Evolutionary conservation across 2,888 invertebrate genomes (phyloP).

Genomic region (Tetranychus piercei): DNA sequence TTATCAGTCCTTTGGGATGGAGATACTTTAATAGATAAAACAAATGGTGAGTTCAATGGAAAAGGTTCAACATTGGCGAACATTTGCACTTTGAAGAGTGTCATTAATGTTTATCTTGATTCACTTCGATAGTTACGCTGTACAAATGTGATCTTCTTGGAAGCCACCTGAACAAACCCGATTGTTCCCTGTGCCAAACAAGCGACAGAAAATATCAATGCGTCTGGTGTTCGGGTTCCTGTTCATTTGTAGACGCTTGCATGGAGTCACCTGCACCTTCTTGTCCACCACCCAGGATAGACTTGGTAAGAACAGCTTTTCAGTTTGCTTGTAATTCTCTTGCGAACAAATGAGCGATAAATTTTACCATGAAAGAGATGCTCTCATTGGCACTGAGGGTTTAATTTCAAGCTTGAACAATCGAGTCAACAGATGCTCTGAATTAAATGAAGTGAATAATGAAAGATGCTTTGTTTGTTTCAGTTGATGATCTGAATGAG

Average conservation of each 20-base stretch:
- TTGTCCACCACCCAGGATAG: constrained; percentile 75
- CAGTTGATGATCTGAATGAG: background rate
- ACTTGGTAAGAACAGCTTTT: constrained; percentile 51
- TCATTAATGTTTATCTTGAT: too few relatives aligned
- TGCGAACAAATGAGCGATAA: too few relatives aligned
- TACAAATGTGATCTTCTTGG: constrained; percentile 92
- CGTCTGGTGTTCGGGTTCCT: constrained; percentile 81
- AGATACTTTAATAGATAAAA: constrained; percentile 75
- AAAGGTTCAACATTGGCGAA: too few relatives aligned
- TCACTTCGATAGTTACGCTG: constrained; percentile 44
- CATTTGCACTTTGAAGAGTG: too few relatives aligned
- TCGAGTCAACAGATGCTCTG: background rate
- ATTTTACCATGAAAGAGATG: too few relatives aligned
- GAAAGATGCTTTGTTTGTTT: background rate
- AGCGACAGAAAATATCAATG: constrained; percentile 68
- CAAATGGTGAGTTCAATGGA: constrained; percentile 34
- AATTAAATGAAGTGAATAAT: background rate
- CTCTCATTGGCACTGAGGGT: too few relatives aligned
- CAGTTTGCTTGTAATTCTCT: constrained; percentile 21
- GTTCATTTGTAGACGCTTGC: constrained; percentile 67
- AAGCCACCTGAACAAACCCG: constrained; percentile 76
- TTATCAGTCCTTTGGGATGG: constrained; percentile 84
- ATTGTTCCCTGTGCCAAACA: constrained; percentile 88
- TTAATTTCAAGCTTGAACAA: background rate
- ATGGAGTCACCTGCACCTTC: constrained; percentile 57